phyloP scores from a whole-genome alignment of 2,888 invertebrate genomes.

The Aporophyla nigra region DNA sequence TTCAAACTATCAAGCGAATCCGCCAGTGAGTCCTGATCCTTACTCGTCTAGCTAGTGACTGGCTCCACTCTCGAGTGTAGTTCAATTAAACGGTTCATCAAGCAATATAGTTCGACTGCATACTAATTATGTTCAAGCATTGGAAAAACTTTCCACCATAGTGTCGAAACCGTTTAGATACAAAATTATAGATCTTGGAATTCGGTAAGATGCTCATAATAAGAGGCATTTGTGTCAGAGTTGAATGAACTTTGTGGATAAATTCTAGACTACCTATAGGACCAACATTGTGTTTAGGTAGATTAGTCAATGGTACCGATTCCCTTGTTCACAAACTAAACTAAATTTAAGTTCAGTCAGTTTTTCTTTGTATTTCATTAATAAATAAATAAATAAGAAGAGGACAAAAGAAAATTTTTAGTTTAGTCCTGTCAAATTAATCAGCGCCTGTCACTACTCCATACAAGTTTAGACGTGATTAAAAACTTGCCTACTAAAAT shows the following conservation, averaged over 20 bases:
- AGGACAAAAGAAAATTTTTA: no score
- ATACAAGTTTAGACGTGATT: no score
- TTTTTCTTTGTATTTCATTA: no score
- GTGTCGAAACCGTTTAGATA: slow-evolving; percentile 21
- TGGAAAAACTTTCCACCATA: slow-evolving; percentile 47
- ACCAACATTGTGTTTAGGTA: background rate
- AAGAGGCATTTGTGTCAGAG: slow-evolving; percentile 18
- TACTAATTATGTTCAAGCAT: slow-evolving; percentile 58
- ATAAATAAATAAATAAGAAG: no score
- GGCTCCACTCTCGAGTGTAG: slow-evolving; percentile 23
- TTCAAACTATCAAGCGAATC: background rate
- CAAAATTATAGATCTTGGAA: slow-evolving; percentile 4
- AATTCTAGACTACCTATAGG: background rate
- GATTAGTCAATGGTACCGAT: no score
- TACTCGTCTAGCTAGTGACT: slow-evolving; percentile 38
- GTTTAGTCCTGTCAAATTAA: no score
- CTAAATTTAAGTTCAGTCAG: no score
- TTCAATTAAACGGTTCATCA: slow-evolving; percentile 71
- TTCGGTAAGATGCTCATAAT: slow-evolving; percentile 3
- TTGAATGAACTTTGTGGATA: slow-evolving; percentile 26
- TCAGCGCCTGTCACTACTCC: no score
- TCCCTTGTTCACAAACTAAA: no score
- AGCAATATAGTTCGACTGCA: slow-evolving; percentile 65
- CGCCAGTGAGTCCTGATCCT: slow-evolving; percentile 6
- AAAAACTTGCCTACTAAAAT: no score